Evolutionary conservation across 2,113 vertebrate genomes (phyloP).

Genomic region (Strix uralensis): DNA sequence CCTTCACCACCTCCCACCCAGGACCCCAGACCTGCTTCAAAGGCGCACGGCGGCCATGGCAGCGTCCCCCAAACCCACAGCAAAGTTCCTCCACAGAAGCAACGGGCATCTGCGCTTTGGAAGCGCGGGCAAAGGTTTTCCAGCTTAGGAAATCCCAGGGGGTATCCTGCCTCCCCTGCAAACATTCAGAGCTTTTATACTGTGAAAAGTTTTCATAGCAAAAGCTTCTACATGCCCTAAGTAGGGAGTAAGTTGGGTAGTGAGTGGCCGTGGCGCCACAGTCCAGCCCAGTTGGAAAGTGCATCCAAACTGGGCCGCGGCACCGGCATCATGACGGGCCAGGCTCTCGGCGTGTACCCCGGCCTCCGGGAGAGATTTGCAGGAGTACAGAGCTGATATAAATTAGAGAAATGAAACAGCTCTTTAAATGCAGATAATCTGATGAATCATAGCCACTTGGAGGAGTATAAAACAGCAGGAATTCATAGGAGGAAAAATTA

Average conservation of each 20-base stretch:
- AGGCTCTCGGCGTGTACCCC: accelerated
- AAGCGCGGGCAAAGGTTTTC: neutral
- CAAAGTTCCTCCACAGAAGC: neutral
- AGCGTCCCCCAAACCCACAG: too few relatives aligned
- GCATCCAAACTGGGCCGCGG: neutral
- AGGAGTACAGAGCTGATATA: neutral
- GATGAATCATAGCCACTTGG: neutral
- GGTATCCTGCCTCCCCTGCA: neutral
- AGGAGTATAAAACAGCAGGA: neutral
- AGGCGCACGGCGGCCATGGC: neutral
- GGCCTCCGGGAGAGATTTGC: neutral
- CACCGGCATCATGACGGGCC: accelerated
- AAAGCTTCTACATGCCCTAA: neutral
- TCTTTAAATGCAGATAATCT: neutral
- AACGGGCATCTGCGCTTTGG: accelerated
- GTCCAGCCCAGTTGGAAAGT: accelerated
- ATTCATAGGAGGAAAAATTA: neutral
- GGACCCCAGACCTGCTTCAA: neutral
- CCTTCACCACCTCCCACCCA: neutral
- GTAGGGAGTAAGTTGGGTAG: neutral
- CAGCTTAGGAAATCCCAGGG: neutral
- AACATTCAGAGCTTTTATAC: neutral
- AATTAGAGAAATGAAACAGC: neutral
- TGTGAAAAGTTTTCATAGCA: neutral
- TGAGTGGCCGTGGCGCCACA: neutral